Evolutionary conservation across 2,797 vertebrate species (phyloP).

Genomic region (Pangasius djambal): DNA sequence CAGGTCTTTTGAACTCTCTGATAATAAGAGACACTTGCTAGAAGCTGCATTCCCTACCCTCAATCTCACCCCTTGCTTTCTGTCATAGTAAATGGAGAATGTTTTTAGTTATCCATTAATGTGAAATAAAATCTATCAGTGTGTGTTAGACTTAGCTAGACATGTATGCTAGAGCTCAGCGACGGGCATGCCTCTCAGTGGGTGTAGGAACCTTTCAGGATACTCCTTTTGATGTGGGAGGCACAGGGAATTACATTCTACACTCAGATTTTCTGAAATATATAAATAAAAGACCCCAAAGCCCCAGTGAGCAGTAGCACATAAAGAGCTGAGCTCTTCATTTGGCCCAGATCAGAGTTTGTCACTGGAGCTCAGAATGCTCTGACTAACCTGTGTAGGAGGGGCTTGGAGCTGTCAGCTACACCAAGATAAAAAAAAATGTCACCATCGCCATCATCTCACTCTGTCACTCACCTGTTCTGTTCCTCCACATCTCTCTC

Average conservation of each 20-base stretch:
- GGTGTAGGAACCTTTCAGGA: slow-evolving; percentile 55
- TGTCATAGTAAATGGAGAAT: neutral
- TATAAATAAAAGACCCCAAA: slow-evolving; percentile 49
- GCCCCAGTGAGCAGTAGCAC: slow-evolving; percentile 28
- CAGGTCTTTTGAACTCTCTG: neutral
- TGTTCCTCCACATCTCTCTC: slow-evolving; percentile 6
- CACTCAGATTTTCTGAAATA: slow-evolving; percentile 43
- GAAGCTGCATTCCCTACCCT: neutral
- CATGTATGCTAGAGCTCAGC: neutral
- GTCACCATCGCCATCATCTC: slow-evolving; percentile 42
- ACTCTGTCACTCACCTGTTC: slow-evolving; percentile 40
- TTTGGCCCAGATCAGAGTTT: slow-evolving; percentile 49
- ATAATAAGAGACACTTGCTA: neutral
- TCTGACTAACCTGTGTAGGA: slow-evolving; percentile 36
- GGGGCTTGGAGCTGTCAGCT: slow-evolving; percentile 47
- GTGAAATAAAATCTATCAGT: neutral
- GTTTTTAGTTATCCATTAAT: neutral
- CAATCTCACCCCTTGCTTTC: neutral
- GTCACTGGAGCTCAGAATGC: slow-evolving; percentile 36
- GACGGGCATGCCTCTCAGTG: slow-evolving; percentile 37
- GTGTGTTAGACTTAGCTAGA: neutral
- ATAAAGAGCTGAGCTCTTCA: slow-evolving; percentile 42
- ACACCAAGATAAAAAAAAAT: slow-evolving; percentile 37
- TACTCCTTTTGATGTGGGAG: slow-evolving; percentile 50
- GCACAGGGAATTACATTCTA: slow-evolving; percentile 51